phyloP scores from a whole-genome alignment of 2,113 vertebrate genomes.

The Tragelaphus strepsiceros region DNA sequence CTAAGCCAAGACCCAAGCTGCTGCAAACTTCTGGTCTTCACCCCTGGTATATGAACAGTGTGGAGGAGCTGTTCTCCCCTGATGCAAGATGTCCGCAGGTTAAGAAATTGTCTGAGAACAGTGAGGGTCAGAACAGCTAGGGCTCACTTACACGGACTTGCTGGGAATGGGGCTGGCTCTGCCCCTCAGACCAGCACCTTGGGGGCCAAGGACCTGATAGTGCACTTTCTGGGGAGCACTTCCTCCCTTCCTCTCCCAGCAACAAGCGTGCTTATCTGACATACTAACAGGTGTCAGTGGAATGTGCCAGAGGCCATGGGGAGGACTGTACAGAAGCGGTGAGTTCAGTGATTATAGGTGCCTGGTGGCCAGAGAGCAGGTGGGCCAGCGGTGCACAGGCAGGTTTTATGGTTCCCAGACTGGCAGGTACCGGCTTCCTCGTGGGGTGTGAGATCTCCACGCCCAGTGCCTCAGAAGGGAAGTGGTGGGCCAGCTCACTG shows the following conservation, averaged over 20 bases:
- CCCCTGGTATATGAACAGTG: background rate
- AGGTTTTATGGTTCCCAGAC: background rate
- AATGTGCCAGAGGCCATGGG: background rate
- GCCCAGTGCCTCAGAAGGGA: background rate
- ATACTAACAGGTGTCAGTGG: background rate
- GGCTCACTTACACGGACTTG: background rate
- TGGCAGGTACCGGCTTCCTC: background rate
- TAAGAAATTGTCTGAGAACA: background rate
- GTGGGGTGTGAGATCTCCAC: background rate
- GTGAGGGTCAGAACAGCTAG: background rate
- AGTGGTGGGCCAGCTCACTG: background rate
- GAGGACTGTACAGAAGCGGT: background rate
- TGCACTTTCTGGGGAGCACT: background rate
- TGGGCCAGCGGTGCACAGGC: background rate
- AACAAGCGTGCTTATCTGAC: background rate
- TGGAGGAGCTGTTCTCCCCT: background rate
- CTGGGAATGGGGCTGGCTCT: rapidly evolving
- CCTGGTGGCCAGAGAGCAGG: background rate
- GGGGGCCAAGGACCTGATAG: background rate
- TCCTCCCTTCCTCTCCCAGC: background rate
- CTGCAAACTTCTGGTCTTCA: background rate
- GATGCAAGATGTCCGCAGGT: background rate
- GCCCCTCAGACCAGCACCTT: background rate
- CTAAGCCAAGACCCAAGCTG: background rate
- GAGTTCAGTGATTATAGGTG: background rate